Conservation (phyloP, 2,797 vertebrate genomes). For the Melopsittacus undulatus region DNA sequence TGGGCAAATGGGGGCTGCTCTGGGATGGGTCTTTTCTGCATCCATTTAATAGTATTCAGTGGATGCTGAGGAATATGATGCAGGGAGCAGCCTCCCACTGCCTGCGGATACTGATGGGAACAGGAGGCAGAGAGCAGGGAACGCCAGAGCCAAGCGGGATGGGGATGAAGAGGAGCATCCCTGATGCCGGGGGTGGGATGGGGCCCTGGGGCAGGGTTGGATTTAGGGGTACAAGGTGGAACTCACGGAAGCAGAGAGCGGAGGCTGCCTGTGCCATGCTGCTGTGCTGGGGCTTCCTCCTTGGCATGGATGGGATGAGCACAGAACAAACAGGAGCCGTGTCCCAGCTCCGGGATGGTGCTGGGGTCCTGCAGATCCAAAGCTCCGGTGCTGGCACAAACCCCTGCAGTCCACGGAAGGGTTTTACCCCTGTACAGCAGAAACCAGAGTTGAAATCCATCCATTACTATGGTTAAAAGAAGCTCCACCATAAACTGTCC, state of each 20-base stretch:
- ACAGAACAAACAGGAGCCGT: rapidly evolving
- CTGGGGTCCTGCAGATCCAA: background rate
- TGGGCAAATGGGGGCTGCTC: too few species aligned
- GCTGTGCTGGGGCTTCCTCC: background rate
- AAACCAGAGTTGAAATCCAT: background rate
- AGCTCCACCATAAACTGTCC: background rate
- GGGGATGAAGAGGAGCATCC: background rate
- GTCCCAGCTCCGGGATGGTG: rapidly evolving
- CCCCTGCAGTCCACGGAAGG: rapidly evolving
- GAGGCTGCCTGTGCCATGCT: background rate
- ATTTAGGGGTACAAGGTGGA: rapidly evolving
- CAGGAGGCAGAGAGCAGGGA: background rate
- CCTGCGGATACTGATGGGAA: rapidly evolving
- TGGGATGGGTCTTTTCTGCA: background rate
- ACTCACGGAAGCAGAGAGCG: slow-evolving; percentile 39
- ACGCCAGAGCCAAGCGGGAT: rapidly evolving
- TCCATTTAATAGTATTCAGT: background rate
- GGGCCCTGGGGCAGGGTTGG: background rate
- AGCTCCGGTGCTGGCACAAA: rapidly evolving
- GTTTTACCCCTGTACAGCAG: background rate
- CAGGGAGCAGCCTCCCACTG: background rate
- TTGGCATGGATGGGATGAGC: rapidly evolving
- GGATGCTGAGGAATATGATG: rapidly evolving
- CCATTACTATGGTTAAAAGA: rapidly evolving
- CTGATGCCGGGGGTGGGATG: background rate